Evolutionary conservation across 2,888 invertebrate genomes (phyloP), one percentile per base, ranked within the genome.

Genomic region (Aspidapion aeneum): DNA sequence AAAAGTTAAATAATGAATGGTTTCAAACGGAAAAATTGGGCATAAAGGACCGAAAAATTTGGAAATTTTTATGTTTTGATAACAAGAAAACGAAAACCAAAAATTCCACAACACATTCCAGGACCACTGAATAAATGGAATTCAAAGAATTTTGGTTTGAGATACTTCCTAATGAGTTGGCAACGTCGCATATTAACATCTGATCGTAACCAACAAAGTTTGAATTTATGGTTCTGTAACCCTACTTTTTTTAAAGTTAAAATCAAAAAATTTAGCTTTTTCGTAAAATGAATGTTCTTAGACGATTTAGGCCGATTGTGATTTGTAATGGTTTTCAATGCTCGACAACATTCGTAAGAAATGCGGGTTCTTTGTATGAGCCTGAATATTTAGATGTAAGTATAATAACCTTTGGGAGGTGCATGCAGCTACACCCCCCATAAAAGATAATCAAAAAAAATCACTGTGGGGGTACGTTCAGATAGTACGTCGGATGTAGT

Each of bases 341-440:
- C 55, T 18, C 58, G n/a, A 55, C 48, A 51, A 21, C 55, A 17
- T 19, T 49, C 9, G 55, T 62, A 21, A 21, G 21, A 2, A 63
- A 57, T 35, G 62, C 61, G 56, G 57, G 61, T 0, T 49, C 63
- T 21, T 61, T 68, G 57, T 90, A 87, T 75, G 89, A 90, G 75
- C 91, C 91, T 0, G 88, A 89, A 77, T 91, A 91, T 78, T 83
- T 91, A 65, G 86, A 89, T 78, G 90, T 90, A 81, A 63, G 9
- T 50, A 16, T 19, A n/a, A 49, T 55, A 55, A 35, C 2, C 17
- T 16, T 54, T 54, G 1, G 50, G n/a, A n/a, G n/a, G n/a, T n/a
- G n/a, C n/a, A n/a, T n/a, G n/a, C n/a, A n/a, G n/a, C n/a, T n/a
- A n/a, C n/a, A n/a, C n/a, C n/a, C n/a, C n/a, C n/a, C n/a, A n/a